Evolutionary conservation across 2,888 invertebrate genomes (phyloP), one percentile per base, ranked within the genome.

Genomic region (Mycogona germanica): DNA sequence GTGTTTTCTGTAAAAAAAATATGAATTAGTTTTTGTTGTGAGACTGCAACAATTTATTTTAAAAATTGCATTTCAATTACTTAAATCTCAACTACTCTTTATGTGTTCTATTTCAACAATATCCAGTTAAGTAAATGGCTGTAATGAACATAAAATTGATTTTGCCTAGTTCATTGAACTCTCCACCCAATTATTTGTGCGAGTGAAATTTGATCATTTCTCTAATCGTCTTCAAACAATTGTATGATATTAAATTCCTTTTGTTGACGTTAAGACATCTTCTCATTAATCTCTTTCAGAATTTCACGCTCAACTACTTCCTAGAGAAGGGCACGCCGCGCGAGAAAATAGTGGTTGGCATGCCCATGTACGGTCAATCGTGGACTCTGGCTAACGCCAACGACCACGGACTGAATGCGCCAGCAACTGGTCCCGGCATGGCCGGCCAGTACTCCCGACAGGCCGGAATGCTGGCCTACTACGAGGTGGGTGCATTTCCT

Each of bases 381-480:
- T 64, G 62, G 52, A 63, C 62, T 14, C 49, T 64, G 29, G 62
- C 62, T 19, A 59, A 59, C 42, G 25, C 32, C 19, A 48, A 42
- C 2, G 32, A 53, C 23, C 40, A 55, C 21, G 59, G 57, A 5
- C 40, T 59, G n/a, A 53, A 53, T 38, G 50, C 55, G n/a, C 52
- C 51, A 19, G 52, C 59, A 19, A 45, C 35, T 37, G 57, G 59
- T 9, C 53, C 57, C 0, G 64, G 64, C n/a, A 48, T 58, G 28
- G 59, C 62, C 1, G 66, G 66, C 2, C 58, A 57, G 1, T 61
- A 62, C 57, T 64, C 65, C 2, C 59, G 61, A 23, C 65, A 65
- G 53, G 60, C 60, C n/a, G 66, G 66, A 44, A 63, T 66, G 59
- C 68, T 91, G 61, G 89, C 91, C 62, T 91, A 92, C 67, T 89